These are phyloP conservation scores for Trinorchestia longiramus DNA, from an alignment of 1,140 invertebrate genomes.

Conservation along the genomic window DNA sequence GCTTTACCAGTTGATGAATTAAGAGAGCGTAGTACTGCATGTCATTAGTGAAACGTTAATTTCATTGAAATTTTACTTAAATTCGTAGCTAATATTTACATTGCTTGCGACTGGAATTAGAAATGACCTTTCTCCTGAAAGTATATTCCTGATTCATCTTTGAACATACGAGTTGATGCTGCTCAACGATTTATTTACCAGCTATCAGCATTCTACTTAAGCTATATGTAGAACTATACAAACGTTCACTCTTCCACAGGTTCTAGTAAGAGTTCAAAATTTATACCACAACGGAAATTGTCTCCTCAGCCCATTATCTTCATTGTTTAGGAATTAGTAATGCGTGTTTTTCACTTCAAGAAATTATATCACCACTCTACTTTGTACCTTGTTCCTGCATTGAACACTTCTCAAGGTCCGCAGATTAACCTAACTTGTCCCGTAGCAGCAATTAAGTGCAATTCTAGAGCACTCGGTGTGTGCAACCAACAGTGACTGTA, in stretches of 20 bases:
- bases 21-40: neutral
- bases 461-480: neutral
- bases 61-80: no score
- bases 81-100: no score
- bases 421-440: neutral
- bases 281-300: neutral
- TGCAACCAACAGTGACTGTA: neutral
- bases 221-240: neutral
- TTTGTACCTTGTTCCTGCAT: neutral
- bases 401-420: neutral
- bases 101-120: neutral
- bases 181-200: neutral
- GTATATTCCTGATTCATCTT: neutral
- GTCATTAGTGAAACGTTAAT: neutral
- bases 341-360: neutral
- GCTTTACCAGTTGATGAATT: neutral
- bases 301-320: neutral
- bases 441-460: neutral
- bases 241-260: neutral
- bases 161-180: neutral
- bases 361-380: neutral
- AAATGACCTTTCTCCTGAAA: neutral
- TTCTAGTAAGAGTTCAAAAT: neutral
- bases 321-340: neutral
- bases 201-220: neutral